Evolutionary conservation across 2,888 invertebrate species (phyloP).

Genomic region (Octodonta nipae): DNA sequence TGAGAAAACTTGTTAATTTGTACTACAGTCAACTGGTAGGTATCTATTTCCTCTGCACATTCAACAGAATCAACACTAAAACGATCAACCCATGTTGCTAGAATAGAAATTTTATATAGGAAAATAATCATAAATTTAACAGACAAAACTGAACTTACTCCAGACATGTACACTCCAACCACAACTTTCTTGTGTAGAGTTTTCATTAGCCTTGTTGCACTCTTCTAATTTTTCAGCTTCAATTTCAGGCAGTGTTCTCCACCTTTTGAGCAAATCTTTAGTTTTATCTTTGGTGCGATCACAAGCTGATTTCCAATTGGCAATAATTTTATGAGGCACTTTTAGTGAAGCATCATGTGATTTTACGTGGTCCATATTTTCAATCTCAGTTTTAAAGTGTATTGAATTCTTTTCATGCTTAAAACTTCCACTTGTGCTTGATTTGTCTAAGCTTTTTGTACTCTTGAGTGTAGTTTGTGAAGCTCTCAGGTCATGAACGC

Average conservation of each 20-base stretch:
- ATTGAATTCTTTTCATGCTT: slow-evolving; percentile 33
- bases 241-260: slow-evolving; percentile 53
- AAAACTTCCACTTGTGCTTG: slow-evolving; percentile 28
- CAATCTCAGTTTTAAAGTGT: slow-evolving; percentile 28
- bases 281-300: slow-evolving; percentile 63
- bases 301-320: slow-evolving; percentile 63
- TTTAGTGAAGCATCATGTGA: slow-evolving; percentile 39
- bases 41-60: slow-evolving; percentile 40
- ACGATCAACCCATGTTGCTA: slow-evolving; percentile 64
- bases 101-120: too few species aligned
- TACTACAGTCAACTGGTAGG: slow-evolving; percentile 45
- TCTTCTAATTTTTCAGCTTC: slow-evolving; percentile 33
- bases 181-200: slow-evolving; percentile 38
- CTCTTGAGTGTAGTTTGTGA: slow-evolving; percentile 31
- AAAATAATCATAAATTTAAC: slow-evolving; percentile 1
- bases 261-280: slow-evolving; percentile 56
- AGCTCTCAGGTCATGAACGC: slow-evolving; percentile 27
- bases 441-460: slow-evolving; percentile 31
- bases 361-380: slow-evolving; percentile 20
- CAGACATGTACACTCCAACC: slow-evolving; percentile 69
- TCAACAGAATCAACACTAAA: slow-evolving; percentile 51
- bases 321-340: slow-evolving; percentile 56
- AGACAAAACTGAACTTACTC: slow-evolving; percentile 42
- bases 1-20: slow-evolving; percentile 58
- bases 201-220: slow-evolving; percentile 33